Base-by-base conservation (phyloP, 2,113 vertebrate genomes). In the Microcebus tavaratra region DNA sequence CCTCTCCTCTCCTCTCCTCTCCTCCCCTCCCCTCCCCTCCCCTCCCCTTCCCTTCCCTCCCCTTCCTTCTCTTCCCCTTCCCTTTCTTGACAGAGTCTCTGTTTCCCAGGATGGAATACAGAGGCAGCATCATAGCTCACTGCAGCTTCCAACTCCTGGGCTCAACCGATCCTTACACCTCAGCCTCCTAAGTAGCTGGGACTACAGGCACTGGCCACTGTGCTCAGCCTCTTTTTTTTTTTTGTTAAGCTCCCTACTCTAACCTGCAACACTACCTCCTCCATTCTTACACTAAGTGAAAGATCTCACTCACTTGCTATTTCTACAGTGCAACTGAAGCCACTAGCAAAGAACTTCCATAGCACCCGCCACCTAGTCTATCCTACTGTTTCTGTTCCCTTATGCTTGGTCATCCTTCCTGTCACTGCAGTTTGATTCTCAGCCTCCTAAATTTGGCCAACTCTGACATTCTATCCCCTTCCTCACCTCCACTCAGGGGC, bases 321-420 rank as follows among this genome's bases (percentile, higher is more conserved):
- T 88, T 76, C 48, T 31, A 0, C 25, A 18, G 73, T 45, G 20
- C 6, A n/a, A 6, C 6, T 0, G 53, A 17, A 59, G 31, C 61
- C 45, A 55, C 36, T n/a, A 6, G 88, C 55, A 42, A 70, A 63
- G 27, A 39, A 55, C n/a, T 70, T 50, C 53, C 59, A n/a, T 4
- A 6, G 31, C 18, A 20, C 50, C 34, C 7, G 18, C 13, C 15
- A 7, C 18, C 53, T 6, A 17, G 0, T 63, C 5, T 25, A 1
- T 39, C 18, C 27, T 2, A 0, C 8, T 10, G 6, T 8, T 2
- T 21, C 36, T 36, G 57, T 34, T 6, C n/a, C 11, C 13, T 21
- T 67, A 0, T 13, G 61, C 68, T 55, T 8, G 0, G 3, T 57
- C 59, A 34, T 63, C 53, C 31, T 70, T n/a, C 39, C 12, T 25